Conservation (phyloP, 2,113 vertebrate genomes). For the Scalopus aquaticus region DNA sequence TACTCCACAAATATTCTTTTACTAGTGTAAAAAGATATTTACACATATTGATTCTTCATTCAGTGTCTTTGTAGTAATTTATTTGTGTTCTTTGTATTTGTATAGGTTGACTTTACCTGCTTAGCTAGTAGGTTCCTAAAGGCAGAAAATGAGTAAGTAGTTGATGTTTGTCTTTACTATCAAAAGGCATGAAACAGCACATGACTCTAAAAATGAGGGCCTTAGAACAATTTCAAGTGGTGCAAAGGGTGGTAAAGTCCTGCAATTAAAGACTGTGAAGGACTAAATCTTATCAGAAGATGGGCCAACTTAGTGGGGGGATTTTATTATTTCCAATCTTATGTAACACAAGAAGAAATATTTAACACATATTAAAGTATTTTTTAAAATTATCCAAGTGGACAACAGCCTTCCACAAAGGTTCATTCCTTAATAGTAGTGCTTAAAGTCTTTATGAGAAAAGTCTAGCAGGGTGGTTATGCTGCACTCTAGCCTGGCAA, state of each 20-base stretch:
- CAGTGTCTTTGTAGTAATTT: constrained; percentile 9
- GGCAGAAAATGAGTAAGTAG: constrained; percentile 7
- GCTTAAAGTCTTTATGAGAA: neutral
- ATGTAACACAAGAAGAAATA: constrained; percentile 11
- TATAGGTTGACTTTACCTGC: constrained; percentile 4
- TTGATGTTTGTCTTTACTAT: neutral
- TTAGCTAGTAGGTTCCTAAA: neutral
- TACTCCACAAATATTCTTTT: constrained; percentile 24
- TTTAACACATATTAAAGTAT: neutral
- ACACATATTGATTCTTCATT: neutral
- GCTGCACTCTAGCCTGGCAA: neutral
- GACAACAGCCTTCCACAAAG: neutral
- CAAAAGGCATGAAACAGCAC: neutral
- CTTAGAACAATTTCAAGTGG: constrained; percentile 29
- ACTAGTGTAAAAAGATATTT: neutral
- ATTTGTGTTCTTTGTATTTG: constrained; percentile 28
- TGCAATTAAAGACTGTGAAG: neutral
- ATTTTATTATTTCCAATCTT: neutral
- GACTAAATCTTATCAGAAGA: neutral
- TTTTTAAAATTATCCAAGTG: constrained; percentile 28
- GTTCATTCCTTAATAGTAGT: neutral
- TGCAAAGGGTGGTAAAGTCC: neutral
- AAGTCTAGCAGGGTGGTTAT: neutral
- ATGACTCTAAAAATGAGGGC: neutral
- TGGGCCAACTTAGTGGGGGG: neutral